These are phyloP conservation scores for Heterocephalus glaber DNA, from an alignment of 2,113 vertebrate species.

Conservation along the genomic window DNA sequence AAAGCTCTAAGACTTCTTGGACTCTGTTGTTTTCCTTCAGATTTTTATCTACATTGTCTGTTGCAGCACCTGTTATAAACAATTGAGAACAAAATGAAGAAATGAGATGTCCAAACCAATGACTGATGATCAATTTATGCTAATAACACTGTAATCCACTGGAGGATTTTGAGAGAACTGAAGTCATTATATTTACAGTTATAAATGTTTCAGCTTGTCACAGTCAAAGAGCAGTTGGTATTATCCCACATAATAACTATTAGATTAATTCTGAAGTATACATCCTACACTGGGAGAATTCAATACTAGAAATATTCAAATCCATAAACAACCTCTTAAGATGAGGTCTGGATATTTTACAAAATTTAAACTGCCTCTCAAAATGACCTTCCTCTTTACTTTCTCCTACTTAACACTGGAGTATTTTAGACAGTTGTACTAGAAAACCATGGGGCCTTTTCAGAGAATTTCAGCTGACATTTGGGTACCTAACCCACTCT, in stretches of 20 bases:
- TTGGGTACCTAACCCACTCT: constrained; percentile 1
- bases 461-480: constrained; percentile 30
- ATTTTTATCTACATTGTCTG: background rate
- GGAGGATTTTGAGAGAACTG: background rate
- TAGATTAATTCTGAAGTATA: background rate
- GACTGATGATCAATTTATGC: background rate
- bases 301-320: background rate
- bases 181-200: background rate
- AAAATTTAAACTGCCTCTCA: background rate
- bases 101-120: background rate
- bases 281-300: background rate
- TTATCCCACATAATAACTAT: background rate
- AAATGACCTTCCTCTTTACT: background rate
- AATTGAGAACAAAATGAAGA: constrained; percentile 4
- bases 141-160: background rate
- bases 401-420: background rate
- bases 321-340: background rate
- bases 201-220: background rate
- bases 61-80: background rate
- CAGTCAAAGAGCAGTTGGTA: background rate
- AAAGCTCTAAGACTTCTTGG: background rate
- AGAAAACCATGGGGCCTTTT: background rate
- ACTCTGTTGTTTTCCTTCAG: background rate
- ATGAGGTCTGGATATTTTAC: background rate
- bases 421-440: background rate